Evolutionary conservation across 2,797 vertebrate genomes (phyloP).

Genomic region (Tinamus major): DNA sequence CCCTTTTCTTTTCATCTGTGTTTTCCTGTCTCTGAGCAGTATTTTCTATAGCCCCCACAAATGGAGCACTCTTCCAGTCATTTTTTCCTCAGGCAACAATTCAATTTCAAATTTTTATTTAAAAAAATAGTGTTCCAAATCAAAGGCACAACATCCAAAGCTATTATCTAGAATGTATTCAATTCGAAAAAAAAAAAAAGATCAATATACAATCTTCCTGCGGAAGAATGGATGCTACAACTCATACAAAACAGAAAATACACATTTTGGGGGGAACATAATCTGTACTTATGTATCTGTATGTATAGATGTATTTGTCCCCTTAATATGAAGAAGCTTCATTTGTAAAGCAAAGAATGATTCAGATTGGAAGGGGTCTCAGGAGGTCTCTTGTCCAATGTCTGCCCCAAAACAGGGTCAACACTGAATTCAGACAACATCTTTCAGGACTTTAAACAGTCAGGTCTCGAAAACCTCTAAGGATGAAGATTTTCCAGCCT

Average conservation of each 20-base stretch:
- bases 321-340: neutral
- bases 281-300: neutral
- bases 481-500: no score
- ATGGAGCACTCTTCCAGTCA: neutral
- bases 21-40: neutral
- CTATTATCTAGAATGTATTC: neutral
- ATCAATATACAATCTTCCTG: neutral
- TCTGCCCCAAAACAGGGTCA: neutral
- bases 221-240: neutral
- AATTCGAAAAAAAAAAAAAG: fast-evolving
- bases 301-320: neutral
- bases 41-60: neutral
- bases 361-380: neutral
- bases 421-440: neutral
- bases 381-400: neutral
- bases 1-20: neutral
- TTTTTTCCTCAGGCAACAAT: neutral
- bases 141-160: neutral
- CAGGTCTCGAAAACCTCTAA: neutral
- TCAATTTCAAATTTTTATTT: neutral
- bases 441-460: neutral
- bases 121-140: neutral
- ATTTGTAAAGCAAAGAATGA: neutral
- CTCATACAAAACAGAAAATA: neutral
- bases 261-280: neutral